Percentiles rank a stretch among this genome's conserved stretches.
These are phyloP conservation scores for Bactericera cockerelli DNA, from an alignment of 1,140 invertebrate genomes.

Conservation along the genomic window DNA sequence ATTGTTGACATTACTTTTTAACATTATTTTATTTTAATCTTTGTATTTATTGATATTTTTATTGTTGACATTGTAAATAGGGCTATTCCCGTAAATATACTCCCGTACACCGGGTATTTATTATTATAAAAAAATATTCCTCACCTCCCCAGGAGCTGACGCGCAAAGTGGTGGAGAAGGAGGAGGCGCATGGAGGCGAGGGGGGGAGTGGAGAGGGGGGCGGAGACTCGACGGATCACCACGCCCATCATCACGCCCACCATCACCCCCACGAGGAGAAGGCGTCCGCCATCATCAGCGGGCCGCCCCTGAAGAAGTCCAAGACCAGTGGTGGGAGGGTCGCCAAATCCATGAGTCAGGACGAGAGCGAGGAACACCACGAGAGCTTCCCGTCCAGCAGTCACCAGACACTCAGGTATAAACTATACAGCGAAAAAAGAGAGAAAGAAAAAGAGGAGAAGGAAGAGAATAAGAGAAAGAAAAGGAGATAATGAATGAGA, in stretches of 20 bases:
- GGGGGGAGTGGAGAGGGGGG: constrained; percentile 10
- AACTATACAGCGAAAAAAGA: too few relatives aligned
- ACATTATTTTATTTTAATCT: too few relatives aligned
- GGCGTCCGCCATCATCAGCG: constrained; percentile 17
- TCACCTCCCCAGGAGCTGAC: constrained; percentile 39
- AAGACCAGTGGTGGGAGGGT: constrained; percentile 27
- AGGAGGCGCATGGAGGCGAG: constrained; percentile 30
- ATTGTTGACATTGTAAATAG: too few relatives aligned
- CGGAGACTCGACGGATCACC: constrained; percentile 27
- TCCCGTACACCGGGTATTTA: too few relatives aligned
- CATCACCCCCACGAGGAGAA: constrained; percentile 13
- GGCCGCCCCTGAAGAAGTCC: constrained; percentile 29
- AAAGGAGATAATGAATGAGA: too few relatives aligned
- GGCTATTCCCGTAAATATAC: too few relatives aligned
- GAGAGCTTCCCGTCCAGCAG: constrained; percentile 27
- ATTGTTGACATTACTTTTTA: too few relatives aligned
- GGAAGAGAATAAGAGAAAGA: too few relatives aligned
- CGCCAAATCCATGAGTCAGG: constrained; percentile 39
- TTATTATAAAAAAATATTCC: too few relatives aligned
- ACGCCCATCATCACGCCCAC: constrained; percentile 27
- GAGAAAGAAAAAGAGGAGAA: too few relatives aligned
- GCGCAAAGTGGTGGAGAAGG: constrained; percentile 43
- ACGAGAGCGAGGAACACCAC: constrained; percentile 54
- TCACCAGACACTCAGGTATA: constrained; percentile 29
- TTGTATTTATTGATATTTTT: too few relatives aligned